Base-by-base conservation (phyloP, 53 echinoderm and acorn worm species). In the Holothuria scabra region DNA sequence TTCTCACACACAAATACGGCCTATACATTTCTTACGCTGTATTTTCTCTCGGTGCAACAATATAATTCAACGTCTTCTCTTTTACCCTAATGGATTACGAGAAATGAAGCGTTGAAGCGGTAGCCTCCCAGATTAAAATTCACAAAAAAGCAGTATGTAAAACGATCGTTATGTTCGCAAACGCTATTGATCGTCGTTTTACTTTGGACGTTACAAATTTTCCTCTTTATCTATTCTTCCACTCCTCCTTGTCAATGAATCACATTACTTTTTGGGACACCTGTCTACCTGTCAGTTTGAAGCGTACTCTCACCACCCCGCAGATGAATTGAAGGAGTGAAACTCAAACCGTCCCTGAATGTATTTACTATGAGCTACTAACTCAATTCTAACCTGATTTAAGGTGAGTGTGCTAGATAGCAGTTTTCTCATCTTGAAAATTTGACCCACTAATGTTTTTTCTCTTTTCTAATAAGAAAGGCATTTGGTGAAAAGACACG, bases 331-430 rank as follows among this genome's bases (percentile, higher is more conserved):
- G 72, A 72, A 72, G 72, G 72, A 44, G 72, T 24, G 72, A 72
- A 72, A 72, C 37, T 44, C 46, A 44, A 72, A 48, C 44, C 44
- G 72, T 72, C 28, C 46, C 72, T 72, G 72, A 72, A 72, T 72
- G 72, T 72, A 72, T 72, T 72, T 48, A 48, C 72, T 35, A 72
- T 72, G 37, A 72, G 72, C 72, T 3, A 72, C 72, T 72, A 72
- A 72, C 72, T 72, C 72, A 72, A 72, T 72, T 72, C 72, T 72
- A 72, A 44, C 72, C 72, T 72, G 72, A 72, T 72, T 72, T 72
- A 72, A 72, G 72, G 72, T 72, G 72, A 72, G 48, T 44, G 72
- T 72, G 72, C 72, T 48, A 72, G 72, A 72, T 46, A 72, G 48
- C 46, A 48, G 44, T 44, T 72, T 46, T 72, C 34, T 41, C 25